These are phyloP conservation scores for Drosophila azteca DNA, from an alignment of 1,140 invertebrate genomes.

Conservation along the genomic window DNA sequence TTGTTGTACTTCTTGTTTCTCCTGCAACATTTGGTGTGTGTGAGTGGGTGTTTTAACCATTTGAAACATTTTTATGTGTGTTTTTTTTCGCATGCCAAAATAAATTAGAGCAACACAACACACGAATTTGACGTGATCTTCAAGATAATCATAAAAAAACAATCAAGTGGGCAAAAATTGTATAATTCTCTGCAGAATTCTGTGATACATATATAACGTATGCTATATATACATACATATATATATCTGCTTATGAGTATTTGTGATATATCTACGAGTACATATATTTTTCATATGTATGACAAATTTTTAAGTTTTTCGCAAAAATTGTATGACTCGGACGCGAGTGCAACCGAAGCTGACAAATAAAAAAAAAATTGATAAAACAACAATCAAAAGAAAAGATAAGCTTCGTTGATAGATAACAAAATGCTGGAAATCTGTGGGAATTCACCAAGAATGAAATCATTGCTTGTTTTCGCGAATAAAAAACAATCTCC, in stretches of 20 bases:
- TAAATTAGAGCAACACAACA: conserved; percentile 50
- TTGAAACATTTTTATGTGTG: conserved; percentile 41
- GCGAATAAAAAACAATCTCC: conserved; percentile 9
- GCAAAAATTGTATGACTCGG: conserved; percentile 52
- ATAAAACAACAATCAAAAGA: conserved; percentile 33
- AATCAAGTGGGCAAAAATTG: conserved; percentile 43
- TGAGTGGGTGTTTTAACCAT: conserved; percentile 54
- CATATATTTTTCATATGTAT: conserved; percentile 38
- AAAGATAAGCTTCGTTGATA: conserved; percentile 63
- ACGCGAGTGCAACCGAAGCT: conserved; percentile 41
- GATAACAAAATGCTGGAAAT: conserved; percentile 48
- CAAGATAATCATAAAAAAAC: conserved; percentile 47
- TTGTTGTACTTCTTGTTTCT: conserved; percentile 29
- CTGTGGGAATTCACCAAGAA: conserved; percentile 23
- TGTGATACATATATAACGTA: conserved; percentile 38
- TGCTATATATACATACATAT: background rate
- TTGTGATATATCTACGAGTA: conserved; percentile 23
- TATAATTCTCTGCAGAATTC: conserved; percentile 54
- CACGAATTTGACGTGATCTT: conserved; percentile 63
- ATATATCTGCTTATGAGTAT: conserved; percentile 5
- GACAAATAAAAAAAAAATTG: conserved; percentile 36
- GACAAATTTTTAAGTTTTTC: conserved; percentile 59
- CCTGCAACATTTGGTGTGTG: conserved; percentile 23
- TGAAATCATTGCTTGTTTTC: conserved; percentile 37
- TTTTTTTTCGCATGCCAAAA: conserved; percentile 53